Percentiles rank a stretch among this genome's conserved stretches.
Conservation (phyloP, 2,113 vertebrate genomes). For the Microcebus ravelobensis region DNA sequence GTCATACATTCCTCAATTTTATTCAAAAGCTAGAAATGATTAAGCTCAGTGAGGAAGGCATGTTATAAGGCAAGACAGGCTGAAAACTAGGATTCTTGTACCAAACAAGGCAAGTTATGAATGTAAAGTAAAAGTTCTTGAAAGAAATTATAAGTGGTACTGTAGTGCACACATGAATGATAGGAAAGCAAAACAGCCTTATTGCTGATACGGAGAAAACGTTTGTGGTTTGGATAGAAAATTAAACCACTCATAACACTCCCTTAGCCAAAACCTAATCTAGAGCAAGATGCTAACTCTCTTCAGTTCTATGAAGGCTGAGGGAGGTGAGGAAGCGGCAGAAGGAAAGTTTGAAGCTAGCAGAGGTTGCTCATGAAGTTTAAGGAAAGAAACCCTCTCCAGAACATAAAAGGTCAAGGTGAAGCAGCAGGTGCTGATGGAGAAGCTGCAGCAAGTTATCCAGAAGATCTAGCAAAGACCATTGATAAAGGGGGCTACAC, state of each 20-base stretch:
- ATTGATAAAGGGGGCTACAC: background rate
- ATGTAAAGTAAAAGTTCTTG: background rate
- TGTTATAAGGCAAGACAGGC: background rate
- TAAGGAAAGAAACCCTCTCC: background rate
- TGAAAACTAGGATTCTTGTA: background rate
- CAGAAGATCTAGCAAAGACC: background rate
- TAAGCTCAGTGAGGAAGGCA: background rate
- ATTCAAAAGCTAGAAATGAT: background rate
- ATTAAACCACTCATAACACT: background rate
- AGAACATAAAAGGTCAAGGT: background rate
- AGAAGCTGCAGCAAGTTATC: background rate
- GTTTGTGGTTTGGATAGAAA: background rate
- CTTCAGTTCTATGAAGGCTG: background rate
- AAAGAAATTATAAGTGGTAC: background rate
- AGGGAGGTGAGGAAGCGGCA: background rate
- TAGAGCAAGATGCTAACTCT: background rate
- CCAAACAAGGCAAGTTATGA: background rate
- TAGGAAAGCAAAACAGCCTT: background rate
- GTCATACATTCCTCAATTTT: too few species aligned
- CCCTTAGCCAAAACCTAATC: background rate
- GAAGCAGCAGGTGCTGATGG: background rate
- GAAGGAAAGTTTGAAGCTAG: background rate
- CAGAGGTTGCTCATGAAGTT: background rate
- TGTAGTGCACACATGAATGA: background rate
- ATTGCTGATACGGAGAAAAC: background rate